phyloP scores from a whole-genome alignment of 1,140 invertebrate genomes.

The Apis laboriosa region DNA sequence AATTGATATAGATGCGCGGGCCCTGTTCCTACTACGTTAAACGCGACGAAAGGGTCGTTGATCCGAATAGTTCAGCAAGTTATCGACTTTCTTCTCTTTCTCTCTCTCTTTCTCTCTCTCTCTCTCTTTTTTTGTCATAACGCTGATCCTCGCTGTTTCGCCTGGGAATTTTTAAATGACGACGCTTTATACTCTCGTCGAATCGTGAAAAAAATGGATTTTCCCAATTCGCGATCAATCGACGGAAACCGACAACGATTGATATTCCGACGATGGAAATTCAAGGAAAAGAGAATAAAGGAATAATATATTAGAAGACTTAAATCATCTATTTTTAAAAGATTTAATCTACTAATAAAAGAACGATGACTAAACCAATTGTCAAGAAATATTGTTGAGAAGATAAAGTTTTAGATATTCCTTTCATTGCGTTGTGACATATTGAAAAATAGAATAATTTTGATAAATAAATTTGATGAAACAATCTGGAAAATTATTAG shows the following conservation, averaged over 20 bases:
- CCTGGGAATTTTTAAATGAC: slow-evolving; percentile 17
- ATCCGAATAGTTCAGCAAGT: slow-evolving; percentile 53
- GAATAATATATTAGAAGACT: not conserved
- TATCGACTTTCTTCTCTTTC: slow-evolving; percentile 46
- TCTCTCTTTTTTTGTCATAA: too few species aligned
- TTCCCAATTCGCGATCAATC: not conserved
- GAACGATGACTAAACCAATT: too few species aligned
- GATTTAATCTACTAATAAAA: too few species aligned
- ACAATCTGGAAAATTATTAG: too few species aligned
- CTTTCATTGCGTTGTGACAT: too few species aligned
- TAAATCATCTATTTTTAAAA: too few species aligned
- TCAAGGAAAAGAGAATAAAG: not conserved
- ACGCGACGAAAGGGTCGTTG: slow-evolving; percentile 54
- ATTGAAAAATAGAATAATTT: too few species aligned
- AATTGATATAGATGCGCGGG: slow-evolving; percentile 57
- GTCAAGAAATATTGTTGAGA: too few species aligned
- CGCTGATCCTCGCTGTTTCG: not conserved
- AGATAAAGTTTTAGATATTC: too few species aligned
- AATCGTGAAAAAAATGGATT: not conserved
- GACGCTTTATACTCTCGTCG: not conserved
- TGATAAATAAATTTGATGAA: too few species aligned
- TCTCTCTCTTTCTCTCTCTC: too few species aligned
- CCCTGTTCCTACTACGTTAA: slow-evolving; percentile 58
- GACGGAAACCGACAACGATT: not conserved
- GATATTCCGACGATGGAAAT: not conserved